These are phyloP conservation scores for Atherinosoma microstoma DNA, from an alignment of 2,797 vertebrate genomes.

Conservation along the genomic window DNA sequence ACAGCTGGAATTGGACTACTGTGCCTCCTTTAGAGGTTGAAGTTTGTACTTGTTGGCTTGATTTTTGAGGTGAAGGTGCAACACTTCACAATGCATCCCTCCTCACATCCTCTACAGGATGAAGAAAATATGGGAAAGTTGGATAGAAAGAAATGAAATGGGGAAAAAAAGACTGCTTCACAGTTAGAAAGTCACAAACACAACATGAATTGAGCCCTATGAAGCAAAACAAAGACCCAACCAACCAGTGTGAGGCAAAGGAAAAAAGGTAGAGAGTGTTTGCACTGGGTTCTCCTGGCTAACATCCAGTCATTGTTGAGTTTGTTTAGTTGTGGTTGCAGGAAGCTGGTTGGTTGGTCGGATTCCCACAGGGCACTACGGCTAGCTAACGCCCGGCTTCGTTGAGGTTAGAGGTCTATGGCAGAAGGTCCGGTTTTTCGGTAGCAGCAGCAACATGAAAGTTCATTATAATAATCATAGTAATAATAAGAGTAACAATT, in stretches of 20 bases:
- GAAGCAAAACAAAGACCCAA: constrained; percentile 56
- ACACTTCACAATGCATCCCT: background rate
- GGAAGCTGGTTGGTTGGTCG: constrained; percentile 52
- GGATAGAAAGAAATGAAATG: constrained; percentile 4
- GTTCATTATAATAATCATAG: constrained; percentile 69
- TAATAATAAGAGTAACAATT: constrained; percentile 56
- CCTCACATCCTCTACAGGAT: constrained; percentile 28
- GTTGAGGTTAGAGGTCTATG: constrained; percentile 88
- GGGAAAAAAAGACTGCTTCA: constrained; percentile 35
- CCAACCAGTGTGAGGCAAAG: constrained; percentile 43
- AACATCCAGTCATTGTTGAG: background rate
- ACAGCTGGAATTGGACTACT: background rate
- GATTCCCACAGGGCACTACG: constrained; percentile 69
- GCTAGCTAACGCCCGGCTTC: constrained; percentile 47
- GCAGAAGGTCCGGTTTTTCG: constrained; percentile 81
- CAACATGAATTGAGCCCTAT: constrained; percentile 68
- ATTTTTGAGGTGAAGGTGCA: background rate
- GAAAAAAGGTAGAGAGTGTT: constrained; percentile 7
- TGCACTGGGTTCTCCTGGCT: background rate
- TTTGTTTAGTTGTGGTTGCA: constrained; percentile 37
- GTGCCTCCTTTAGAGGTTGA: background rate
- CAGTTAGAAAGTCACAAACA: constrained; percentile 58
- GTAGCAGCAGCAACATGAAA: constrained; percentile 85
- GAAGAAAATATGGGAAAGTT: constrained; percentile 6
- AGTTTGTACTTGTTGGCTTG: constrained; percentile 1